A percentile compares a stretch with the other conserved stretches of the same genome.
Conservation (phyloP, 2,113 vertebrate species). For the Ovis aries region DNA sequence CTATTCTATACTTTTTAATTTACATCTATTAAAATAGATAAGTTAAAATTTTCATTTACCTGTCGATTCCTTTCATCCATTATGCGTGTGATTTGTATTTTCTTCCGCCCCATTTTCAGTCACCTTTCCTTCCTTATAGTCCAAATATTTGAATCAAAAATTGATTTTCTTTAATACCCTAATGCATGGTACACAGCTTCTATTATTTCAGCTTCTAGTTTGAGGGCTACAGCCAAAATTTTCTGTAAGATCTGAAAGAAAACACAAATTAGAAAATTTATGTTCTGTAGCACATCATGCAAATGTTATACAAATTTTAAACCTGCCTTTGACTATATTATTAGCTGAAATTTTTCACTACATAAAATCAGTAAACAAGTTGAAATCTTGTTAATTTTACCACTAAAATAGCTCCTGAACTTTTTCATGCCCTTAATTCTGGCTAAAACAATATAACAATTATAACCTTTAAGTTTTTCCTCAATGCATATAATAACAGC, state of each 20-base stretch:
- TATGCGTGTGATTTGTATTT: slow-evolving; percentile 99
- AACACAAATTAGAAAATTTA: slow-evolving; percentile 54
- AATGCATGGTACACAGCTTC: slow-evolving; percentile 90
- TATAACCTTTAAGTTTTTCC: not conserved
- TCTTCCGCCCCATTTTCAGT: slow-evolving; percentile 97
- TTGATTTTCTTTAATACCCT: slow-evolving; percentile 84
- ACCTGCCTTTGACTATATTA: not conserved
- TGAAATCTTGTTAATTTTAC: not conserved
- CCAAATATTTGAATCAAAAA: slow-evolving; percentile 86
- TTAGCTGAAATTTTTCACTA: not conserved
- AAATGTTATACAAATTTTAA: not conserved
- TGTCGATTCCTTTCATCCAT: slow-evolving; percentile 99
- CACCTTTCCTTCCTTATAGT: slow-evolving; percentile 85
- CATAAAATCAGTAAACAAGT: not conserved
- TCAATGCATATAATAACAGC: not conserved
- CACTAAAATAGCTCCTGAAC: not conserved
- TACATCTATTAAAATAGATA: not conserved
- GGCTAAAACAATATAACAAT: not conserved
- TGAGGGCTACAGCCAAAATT: slow-evolving; percentile 63
- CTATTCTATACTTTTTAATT: not conserved
- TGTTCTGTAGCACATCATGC: slow-evolving; percentile 3
- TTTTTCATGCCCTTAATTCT: not conserved
- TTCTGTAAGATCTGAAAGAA: slow-evolving; percentile 75
- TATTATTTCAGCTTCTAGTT: slow-evolving; percentile 74
- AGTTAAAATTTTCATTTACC: slow-evolving; percentile 80